Conservation (phyloP, 2,888 invertebrate species). For the Dusona sp. region DNA sequence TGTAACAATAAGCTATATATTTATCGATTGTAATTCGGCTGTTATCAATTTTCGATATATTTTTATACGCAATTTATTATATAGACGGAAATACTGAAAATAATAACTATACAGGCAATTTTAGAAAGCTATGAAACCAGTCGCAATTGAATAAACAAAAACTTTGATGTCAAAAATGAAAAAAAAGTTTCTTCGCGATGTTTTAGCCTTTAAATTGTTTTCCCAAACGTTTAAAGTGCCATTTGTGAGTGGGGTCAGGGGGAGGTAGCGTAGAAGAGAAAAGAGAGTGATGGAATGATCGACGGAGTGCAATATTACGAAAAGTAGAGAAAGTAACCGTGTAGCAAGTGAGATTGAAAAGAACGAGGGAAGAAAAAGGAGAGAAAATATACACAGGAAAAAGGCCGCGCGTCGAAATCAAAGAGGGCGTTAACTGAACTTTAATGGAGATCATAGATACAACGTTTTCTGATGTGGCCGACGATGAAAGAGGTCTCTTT, state of each 20-base stretch:
- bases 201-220: not conserved
- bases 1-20: not conserved
- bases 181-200: not conserved
- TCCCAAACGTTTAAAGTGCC: slow-evolving; percentile 36
- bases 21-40: not conserved
- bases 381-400: slow-evolving; percentile 53
- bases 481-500: slow-evolving; percentile 83
- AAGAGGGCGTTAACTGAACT: slow-evolving; percentile 84
- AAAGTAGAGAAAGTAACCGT: slow-evolving; percentile 51
- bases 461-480: slow-evolving; percentile 73
- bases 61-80: not conserved
- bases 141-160: not conserved
- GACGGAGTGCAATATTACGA: slow-evolving; percentile 38
- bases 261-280: not conserved
- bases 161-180: not conserved
- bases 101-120: not conserved
- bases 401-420: slow-evolving; percentile 70
- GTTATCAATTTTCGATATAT: not conserved
- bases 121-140: not conserved
- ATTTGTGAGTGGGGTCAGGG: slow-evolving; percentile 29
- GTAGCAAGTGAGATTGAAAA: slow-evolving; percentile 20
- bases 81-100: not conserved
- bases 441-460: slow-evolving; percentile 85
- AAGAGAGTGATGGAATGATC: slow-evolving; percentile 51
- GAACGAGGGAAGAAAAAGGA: slow-evolving; percentile 52